phyloP scores from a whole-genome alignment of 2,113 vertebrate genomes.

The Pteruthius melanotis region DNA sequence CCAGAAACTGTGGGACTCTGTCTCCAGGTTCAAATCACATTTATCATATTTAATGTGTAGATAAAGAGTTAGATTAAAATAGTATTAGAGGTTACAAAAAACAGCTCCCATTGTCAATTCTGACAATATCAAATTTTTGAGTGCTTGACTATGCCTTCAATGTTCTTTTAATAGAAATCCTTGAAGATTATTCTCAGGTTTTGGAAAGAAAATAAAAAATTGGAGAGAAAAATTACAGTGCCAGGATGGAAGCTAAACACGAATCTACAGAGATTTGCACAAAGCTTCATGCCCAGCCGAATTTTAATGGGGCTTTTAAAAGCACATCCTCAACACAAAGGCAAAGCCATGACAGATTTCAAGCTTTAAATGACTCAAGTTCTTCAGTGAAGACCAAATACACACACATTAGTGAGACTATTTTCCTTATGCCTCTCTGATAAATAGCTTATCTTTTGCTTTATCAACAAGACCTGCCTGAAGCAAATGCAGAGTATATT shows the following conservation, averaged over 20 bases:
- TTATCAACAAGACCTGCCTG: slow-evolving; percentile 3
- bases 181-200: slow-evolving; percentile 23
- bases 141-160: slow-evolving; percentile 16
- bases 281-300: neutral
- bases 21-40: neutral
- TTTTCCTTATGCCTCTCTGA: neutral
- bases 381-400: neutral
- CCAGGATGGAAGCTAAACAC: neutral
- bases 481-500: neutral
- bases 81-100: slow-evolving; percentile 2
- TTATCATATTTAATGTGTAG: neutral
- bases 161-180: slow-evolving; percentile 41
- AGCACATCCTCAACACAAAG: slow-evolving; percentile 13
- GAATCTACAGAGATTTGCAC: neutral
- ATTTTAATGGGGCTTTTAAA: slow-evolving; percentile 31
- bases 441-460: slow-evolving; percentile 12
- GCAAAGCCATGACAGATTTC: neutral
- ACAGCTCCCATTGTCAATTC: slow-evolving; percentile 9
- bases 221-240: neutral
- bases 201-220: neutral
- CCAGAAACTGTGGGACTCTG: neutral
- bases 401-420: neutral
- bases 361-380: neutral
- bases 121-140: slow-evolving; percentile 35
- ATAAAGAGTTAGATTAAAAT: slow-evolving; percentile 38